Evolutionary conservation across 2,797 vertebrate genomes (phyloP).

Genomic region (Coendou prehensilis): DNA sequence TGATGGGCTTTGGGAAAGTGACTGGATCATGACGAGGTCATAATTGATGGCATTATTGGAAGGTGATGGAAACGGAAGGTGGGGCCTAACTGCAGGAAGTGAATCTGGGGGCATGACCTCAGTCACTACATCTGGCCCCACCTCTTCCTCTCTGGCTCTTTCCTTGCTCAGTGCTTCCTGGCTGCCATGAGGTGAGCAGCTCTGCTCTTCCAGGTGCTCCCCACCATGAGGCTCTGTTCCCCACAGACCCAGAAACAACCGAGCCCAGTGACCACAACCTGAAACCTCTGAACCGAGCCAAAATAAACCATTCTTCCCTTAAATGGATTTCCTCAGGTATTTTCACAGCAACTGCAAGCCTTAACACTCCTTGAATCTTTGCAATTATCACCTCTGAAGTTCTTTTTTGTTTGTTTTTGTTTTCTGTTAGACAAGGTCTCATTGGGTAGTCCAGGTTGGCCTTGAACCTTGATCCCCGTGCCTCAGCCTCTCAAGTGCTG

Average conservation of each 20-base stretch:
- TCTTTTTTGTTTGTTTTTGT: neutral
- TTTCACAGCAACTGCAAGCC: neutral
- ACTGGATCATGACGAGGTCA: neutral
- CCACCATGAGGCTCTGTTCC: neutral
- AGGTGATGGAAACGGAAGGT: neutral
- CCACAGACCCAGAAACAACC: neutral
- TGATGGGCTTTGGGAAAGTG: neutral
- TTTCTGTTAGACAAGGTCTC: neutral
- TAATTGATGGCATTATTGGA: neutral
- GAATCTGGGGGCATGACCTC: neutral
- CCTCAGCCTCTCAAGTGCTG: neutral
- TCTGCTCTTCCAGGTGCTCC: neutral
- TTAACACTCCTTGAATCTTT: neutral
- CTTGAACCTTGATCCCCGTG: neutral
- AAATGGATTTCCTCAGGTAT: neutral
- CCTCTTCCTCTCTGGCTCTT: neutral
- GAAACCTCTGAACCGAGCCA: neutral
- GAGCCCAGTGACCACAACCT: neutral
- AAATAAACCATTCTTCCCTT: neutral
- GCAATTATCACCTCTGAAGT: neutral
- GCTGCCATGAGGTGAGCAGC: neutral
- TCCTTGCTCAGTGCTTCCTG: neutral
- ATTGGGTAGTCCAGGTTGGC: neutral
- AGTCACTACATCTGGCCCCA: neutral
- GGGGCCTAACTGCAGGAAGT: neutral